phyloP scores from a whole-genome alignment of 2,888 invertebrate genomes.

The Mallateleia sp. region DNA sequence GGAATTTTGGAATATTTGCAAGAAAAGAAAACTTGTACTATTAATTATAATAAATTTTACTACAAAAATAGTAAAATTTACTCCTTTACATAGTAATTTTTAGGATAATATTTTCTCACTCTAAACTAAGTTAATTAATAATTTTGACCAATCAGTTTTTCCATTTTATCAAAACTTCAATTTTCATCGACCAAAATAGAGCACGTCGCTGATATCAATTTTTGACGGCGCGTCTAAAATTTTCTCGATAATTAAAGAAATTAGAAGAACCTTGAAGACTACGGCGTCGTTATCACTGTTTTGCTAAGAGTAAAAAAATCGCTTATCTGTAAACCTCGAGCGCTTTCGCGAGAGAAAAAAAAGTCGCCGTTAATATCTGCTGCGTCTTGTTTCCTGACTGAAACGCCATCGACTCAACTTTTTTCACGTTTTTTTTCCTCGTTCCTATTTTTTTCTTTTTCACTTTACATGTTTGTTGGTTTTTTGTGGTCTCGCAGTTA shows the following conservation, averaged over 20 bases:
- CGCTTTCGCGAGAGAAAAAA: slow-evolving; percentile 74
- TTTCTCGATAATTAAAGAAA: slow-evolving; percentile 69
- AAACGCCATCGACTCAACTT: slow-evolving; percentile 1
- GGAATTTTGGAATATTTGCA: too few species aligned
- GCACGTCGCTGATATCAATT: too few species aligned
- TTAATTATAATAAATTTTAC: too few species aligned
- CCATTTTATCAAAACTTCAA: too few species aligned
- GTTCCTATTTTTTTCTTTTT: slow-evolving; percentile 1
- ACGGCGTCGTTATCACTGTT: slow-evolving; percentile 76
- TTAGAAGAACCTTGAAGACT: slow-evolving; percentile 75
- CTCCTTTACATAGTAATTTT: too few species aligned
- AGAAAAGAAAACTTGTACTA: too few species aligned
- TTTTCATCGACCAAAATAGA: too few species aligned
- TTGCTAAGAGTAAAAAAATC: slow-evolving; percentile 77
- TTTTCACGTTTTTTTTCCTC: neutral
- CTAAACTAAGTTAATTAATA: too few species aligned
- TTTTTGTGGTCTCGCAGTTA: neutral
- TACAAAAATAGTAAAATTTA: too few species aligned
- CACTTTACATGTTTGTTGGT: neutral
- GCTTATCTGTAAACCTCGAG: slow-evolving; percentile 79
- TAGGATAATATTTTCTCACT: too few species aligned
- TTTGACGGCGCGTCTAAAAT: slow-evolving; percentile 16
- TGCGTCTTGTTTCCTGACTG: slow-evolving; percentile 53
- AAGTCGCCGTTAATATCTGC: slow-evolving; percentile 75
- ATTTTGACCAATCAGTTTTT: too few species aligned